Percentiles rank a stretch among this genome's conserved stretches.
phyloP scores from a whole-genome alignment of 2,113 vertebrate genomes.

The Orcinus orca region DNA sequence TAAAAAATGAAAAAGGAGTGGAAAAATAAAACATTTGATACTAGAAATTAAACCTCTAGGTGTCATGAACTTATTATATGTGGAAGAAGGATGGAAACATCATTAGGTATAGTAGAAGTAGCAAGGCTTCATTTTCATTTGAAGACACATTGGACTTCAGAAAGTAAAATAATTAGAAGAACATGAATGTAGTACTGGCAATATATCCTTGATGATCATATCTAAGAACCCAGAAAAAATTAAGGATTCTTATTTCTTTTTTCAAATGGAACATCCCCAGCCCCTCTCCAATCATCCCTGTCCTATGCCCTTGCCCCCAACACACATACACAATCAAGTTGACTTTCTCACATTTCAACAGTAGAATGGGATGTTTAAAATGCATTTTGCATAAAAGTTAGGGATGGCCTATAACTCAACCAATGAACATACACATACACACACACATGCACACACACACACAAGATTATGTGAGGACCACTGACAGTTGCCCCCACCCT shows the following conservation, averaged over 20 bases:
- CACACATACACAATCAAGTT: not conserved
- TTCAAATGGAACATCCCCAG: not conserved
- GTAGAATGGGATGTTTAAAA: not conserved
- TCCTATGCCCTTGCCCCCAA: not conserved
- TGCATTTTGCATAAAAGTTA: not conserved
- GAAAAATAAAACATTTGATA: not conserved
- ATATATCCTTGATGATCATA: not conserved
- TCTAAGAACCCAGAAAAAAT: not conserved
- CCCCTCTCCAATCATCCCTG: not conserved
- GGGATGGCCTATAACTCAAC: not conserved
- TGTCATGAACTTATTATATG: not conserved
- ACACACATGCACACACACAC: not conserved
- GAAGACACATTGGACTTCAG: not conserved
- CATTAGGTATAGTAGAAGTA: not conserved
- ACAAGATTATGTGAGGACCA: not conserved
- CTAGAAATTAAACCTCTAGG: not conserved
- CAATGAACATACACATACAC: not conserved
- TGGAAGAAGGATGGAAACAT: not conserved
- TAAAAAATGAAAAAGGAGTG: slow-evolving; percentile 30
- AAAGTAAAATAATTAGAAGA: not conserved
- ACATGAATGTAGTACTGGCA: not conserved
- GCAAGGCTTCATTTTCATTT: not conserved
- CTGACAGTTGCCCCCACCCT: not conserved
- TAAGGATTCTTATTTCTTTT: not conserved
- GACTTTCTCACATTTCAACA: not conserved